Evolutionary conservation across 1,140 invertebrate species (phyloP), one percentile per base, ranked within the genome.

Genomic region (Oncopeltus fasciatus): DNA sequence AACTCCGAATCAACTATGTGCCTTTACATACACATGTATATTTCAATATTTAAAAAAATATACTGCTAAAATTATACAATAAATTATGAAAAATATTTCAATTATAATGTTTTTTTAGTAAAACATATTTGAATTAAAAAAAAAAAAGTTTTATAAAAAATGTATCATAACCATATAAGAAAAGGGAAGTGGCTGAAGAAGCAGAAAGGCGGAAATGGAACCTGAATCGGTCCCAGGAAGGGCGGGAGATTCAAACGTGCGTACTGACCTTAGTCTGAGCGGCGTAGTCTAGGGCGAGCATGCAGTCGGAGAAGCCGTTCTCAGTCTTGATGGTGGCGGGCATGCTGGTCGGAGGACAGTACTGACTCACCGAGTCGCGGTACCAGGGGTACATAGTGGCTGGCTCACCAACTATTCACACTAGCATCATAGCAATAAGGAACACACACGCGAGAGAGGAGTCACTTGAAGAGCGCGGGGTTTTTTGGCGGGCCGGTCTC

Each of bases 251-350:
- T 38, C 31, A 38, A 38, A 38, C 31, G 31, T 38, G n/a, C n/a
- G 49, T 53, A 53, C 74, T 76, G 70, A 84, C 82, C 78, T 85
- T 83, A 70, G 79, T 81, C 70, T 84, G 82, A 4, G 76, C 75
- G 49, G 82, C 82, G 69, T 84, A 84, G 69, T 85, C 83, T 26
- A 85, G 75, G 14, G 82, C 82, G 58, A 85, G 73, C 83, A 84
- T 85, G 71, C 83, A 85, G 71, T 84, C 83, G 68, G 79, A 83
- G 71, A 82, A 84, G 67, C 83, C 83, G 72, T 80, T 83, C 71
- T 84, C 83, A 16, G 80, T 83, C 72, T 85, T 83, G 70, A 83
- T 83, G 57, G 78, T 74, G 28, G 75, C 71, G 56, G 78, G 77
- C 70, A 79, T 79, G 61, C 61, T 69, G 53, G 56, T 66, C 14